phyloP scores from a whole-genome alignment of 2,113 vertebrate species.

The western clawed frog (Xenopus tropicalis) region DNA sequence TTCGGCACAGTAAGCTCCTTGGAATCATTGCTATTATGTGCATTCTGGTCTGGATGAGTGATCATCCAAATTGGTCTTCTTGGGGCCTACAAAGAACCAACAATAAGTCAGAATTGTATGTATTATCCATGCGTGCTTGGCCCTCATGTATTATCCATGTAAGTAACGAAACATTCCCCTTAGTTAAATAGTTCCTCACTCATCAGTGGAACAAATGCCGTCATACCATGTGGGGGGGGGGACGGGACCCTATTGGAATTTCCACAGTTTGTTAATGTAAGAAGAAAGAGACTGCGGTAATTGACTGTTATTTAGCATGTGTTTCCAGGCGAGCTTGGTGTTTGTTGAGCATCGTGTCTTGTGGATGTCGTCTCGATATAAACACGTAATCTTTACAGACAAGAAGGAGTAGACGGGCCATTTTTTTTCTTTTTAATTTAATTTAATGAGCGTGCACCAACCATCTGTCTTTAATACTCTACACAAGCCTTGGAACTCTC shows the following conservation, averaged over 20 bases:
- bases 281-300: too few relatives aligned
- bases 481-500: not conserved
- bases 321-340: conserved; percentile 1
- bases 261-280: too few relatives aligned
- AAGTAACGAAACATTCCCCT: too few relatives aligned
- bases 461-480: conserved; percentile 12
- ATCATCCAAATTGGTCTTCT: too few relatives aligned
- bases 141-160: too few relatives aligned
- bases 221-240: too few relatives aligned
- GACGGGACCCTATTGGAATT: too few relatives aligned
- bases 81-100: too few relatives aligned
- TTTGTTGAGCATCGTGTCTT: conserved; percentile 8
- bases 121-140: too few relatives aligned
- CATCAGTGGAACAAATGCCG: too few relatives aligned
- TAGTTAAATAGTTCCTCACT: too few relatives aligned
- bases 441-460: not conserved
- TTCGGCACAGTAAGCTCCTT: not conserved
- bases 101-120: not conserved
- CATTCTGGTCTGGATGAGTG: not conserved
- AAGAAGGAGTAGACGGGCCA: not conserved
- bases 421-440: not conserved
- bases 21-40: not conserved
- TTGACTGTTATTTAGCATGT: too few relatives aligned
- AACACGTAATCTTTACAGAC: not conserved
- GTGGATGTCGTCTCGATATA: not conserved